Base-by-base conservation (phyloP, 2,888 invertebrate species). In the Trisateles emortualis region DNA sequence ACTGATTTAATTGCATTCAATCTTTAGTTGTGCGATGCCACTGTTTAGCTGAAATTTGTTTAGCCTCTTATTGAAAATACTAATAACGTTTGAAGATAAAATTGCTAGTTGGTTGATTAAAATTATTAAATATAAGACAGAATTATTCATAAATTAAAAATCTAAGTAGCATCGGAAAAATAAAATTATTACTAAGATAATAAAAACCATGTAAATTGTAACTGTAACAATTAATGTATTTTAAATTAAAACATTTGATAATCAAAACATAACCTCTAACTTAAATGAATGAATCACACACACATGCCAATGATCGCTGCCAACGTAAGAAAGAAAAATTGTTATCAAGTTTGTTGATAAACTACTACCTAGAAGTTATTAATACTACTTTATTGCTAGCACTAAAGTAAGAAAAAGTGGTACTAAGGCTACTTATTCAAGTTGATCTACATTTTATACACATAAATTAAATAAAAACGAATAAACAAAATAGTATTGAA, bases 241-340 rank as follows among this genome's bases (percentile, higher is more conserved):
- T n/a, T n/a, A 29, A 29, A n/a, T 29, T 1, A 30, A 30, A 13
- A 1, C 11, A 22, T 16, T 14, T 29, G 2, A 6, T 51, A 49
- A 59, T 63, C 65, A 72, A 67, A 78, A 78, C 72, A 81, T 81
- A 81, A 81, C 80, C 81, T 79, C 63, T 59, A 76, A 65, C 39
- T 51, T 42, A 44, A 65, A 55, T 69, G 43, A 42, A 49, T 69
- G 51, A 66, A 75, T 82, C 76, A 81, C 65, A 82, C 78, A 80
- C 58, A 65, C 64, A 46, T 52, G 29, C 32, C 48, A 40, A 45
- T 57, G 26, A 40, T 58, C 39, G 59, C 64, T 80, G 66, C 76
- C 76, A 79, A 79, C 74, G 56, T 77, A 55, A 75, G 52, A 68
- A 74, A 60, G 50, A 51, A 51, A 64, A 68, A 64, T 52, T 55